Evolutionary conservation across 1,140 invertebrate species (phyloP).

Genomic region (Onthophagus taurus): DNA sequence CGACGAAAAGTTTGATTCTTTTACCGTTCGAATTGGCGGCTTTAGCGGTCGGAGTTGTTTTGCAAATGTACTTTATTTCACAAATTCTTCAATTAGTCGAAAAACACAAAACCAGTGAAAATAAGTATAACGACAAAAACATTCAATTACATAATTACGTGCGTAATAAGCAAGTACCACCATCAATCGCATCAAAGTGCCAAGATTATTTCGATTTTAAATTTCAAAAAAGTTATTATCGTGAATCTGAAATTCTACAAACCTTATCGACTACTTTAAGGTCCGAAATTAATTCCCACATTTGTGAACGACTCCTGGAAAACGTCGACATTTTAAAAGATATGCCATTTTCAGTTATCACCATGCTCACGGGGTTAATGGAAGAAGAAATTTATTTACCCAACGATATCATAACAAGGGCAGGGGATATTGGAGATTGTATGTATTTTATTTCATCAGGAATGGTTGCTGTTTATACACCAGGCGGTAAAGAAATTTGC

Average conservation of each 20-base stretch:
- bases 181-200: constrained; percentile 16
- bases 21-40: constrained; percentile 1
- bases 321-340: constrained; percentile 25
- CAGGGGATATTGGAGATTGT: constrained; percentile 43
- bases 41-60: not conserved
- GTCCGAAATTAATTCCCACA: constrained; percentile 15
- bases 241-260: constrained; percentile 18
- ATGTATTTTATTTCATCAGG: constrained; percentile 51
- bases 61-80: constrained; percentile 5
- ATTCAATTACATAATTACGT: constrained; percentile 22
- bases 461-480: constrained; percentile 46
- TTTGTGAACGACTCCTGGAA: constrained; percentile 19
- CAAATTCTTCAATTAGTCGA: constrained; percentile 1
- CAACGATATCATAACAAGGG: constrained; percentile 40
- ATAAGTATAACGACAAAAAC: constrained; percentile 19
- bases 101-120: constrained; percentile 2
- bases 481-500: constrained; percentile 44
- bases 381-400: constrained; percentile 26
- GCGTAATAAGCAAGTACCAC: constrained; percentile 21
- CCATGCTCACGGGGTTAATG: constrained; percentile 21
- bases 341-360: constrained; percentile 22
- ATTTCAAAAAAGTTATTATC: constrained; percentile 26
- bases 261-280: constrained; percentile 17
- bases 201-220: constrained; percentile 24
- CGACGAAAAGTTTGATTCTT: not conserved